Evolutionary conservation across 1,140 invertebrate genomes (phyloP), one percentile per base, ranked within the genome.

Genomic region (Aphelenchoides besseyi): DNA sequence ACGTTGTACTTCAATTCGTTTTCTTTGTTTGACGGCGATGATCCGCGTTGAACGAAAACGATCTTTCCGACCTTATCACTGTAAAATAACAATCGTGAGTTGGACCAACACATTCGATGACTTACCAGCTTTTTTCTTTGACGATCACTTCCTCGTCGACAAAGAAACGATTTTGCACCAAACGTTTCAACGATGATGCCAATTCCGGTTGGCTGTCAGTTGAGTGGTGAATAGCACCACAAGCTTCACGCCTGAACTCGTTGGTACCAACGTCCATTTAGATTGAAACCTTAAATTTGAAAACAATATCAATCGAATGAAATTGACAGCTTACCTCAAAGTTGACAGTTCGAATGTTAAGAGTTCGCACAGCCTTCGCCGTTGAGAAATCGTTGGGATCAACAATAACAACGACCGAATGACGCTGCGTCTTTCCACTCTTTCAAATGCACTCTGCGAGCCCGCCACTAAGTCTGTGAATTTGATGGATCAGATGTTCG

Each of bases 21-120:
- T 23, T 59, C 55, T 23, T 59, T 59, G 55, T 59, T 59, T 28
- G 55, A 59, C 26, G 55, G 55, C 55, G 55, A 59, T 8, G 5
- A 5, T 28, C 55, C 55, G 5, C 55, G 5, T 5, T 16, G 23
- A 28, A 33, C 32, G 12, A 5, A 5, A 33, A 59, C 32, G 12
- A 59, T 33, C 18, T 5, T 59, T 5, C 55, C 55, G 12, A 59
- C 5, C 55, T 28, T 12, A 8, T 59, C 23, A 12, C 55, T 59
- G 41, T 23, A 48, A 48, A 48, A 23, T 12, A 48, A 48, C 23
- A 48, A 16, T 48, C 12, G 41, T 48, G 23, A 48, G 23, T 12
- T 12, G 23, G 23, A 48, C 23, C 41, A 23, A 48, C 23, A 23
- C 12, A 48, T 16, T 12, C 41, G 41, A 23, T 12, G 41, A 48